Evolutionary conservation across 2,113 vertebrate species (phyloP).

Genomic region (Gallinago jamesoni): DNA sequence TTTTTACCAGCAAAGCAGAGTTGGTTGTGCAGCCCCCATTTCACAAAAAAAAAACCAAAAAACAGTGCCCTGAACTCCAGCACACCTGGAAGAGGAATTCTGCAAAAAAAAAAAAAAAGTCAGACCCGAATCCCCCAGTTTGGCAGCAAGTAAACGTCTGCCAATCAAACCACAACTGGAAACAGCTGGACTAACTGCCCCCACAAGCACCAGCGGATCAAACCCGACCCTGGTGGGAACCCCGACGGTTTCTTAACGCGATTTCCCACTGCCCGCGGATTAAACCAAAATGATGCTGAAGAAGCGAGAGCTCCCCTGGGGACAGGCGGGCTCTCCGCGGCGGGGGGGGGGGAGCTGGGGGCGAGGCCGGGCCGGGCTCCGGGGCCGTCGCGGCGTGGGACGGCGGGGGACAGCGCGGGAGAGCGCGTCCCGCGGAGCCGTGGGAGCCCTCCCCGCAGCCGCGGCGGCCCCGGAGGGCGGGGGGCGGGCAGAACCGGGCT

Average conservation of each 20-base stretch:
- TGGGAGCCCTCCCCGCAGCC: neutral
- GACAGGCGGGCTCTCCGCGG: neutral
- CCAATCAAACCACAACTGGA: neutral
- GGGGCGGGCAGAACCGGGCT: constrained; percentile 47
- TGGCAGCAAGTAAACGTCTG: neutral
- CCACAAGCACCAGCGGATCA: neutral
- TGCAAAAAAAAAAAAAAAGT: neutral
- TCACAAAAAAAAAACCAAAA: neutral
- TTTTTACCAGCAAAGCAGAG: neutral
- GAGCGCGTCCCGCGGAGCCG: neutral
- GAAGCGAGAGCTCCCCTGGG: neutral
- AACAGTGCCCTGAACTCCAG: neutral
- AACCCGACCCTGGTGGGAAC: neutral
- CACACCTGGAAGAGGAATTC: neutral
- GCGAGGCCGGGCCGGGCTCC: neutral
- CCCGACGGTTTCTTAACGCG: neutral
- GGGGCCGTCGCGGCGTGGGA: neutral
- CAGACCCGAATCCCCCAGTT: neutral
- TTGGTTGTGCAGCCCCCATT: neutral
- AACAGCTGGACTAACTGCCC: neutral
- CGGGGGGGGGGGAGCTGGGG: neutral
- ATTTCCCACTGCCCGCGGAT: neutral
- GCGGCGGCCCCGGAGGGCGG: neutral
- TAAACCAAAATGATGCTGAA: rapidly evolving
- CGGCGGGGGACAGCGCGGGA: neutral